Evolutionary conservation across 2,888 invertebrate genomes (phyloP).

Genomic region (Brachylomia viminalis): DNA sequence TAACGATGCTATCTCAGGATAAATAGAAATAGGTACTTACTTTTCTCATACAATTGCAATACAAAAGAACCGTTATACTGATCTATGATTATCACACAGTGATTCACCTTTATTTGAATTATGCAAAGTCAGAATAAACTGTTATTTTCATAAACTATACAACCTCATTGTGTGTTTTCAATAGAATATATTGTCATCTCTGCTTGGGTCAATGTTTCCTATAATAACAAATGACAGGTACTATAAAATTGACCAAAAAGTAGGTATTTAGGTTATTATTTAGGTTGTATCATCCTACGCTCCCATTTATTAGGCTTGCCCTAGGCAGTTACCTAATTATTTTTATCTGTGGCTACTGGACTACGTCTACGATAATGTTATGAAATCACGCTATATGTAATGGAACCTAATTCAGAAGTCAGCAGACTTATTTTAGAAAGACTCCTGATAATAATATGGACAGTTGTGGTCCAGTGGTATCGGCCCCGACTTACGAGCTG

Average conservation of each 20-base stretch:
- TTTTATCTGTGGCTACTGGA: neutral
- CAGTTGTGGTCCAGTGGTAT: no score
- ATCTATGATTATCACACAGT: conserved; percentile 10
- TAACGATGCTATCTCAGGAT: neutral
- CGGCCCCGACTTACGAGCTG: no score
- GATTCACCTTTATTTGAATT: conserved; percentile 27
- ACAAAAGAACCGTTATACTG: conserved; percentile 36
- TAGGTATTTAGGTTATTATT: conserved; percentile 22
- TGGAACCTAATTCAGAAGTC: no score
- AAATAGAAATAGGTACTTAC: neutral
- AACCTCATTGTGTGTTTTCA: conserved; percentile 42
- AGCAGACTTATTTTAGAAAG: neutral
- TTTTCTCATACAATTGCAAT: neutral
- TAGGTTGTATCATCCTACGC: conserved; percentile 11
- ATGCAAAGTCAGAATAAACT: conserved; percentile 35
- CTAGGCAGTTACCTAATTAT: neutral
- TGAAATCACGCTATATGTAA: conserved; percentile 5
- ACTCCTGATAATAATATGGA: no score
- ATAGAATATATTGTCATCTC: conserved; percentile 31
- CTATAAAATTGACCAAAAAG: neutral
- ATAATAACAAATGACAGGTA: conserved; percentile 1
- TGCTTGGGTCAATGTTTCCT: conserved; percentile 54
- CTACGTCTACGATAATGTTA: neutral
- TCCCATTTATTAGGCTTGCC: neutral
- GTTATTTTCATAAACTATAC: conserved; percentile 30